Evolutionary conservation across 2,888 invertebrate species (phyloP), one percentile per base, ranked within the genome.

Genomic region (Oscheius sp.): DNA sequence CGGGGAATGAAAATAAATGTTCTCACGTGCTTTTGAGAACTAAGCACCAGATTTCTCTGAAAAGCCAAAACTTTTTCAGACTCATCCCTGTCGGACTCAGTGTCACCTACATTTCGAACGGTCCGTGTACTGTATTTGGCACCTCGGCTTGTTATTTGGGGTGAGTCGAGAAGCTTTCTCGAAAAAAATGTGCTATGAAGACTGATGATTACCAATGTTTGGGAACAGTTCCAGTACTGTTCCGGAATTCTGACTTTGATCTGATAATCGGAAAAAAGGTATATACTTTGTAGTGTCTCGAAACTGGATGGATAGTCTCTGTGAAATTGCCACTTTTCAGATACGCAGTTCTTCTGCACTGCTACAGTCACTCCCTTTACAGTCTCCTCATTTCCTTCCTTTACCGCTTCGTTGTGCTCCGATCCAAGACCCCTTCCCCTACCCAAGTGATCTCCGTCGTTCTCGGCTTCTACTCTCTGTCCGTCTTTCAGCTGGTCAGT

Each of bases 311-410:
- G 21, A 21, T 21, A 0, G 21, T 21, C 21, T 21, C 21, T 21
- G 21, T 21, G 21, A 21, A 21, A 21, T 21, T 21, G 35, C n/a
- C 33, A 4, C 11, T 21, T 71, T 72, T 72, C 65, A 58, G 73
- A 5, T 73, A 73, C 55, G 47, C 57, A 37, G 55, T 73, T 21
- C 50, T 73, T 4, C 63, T 73, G 13, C 73, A 73, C 57, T 73
- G 58, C 59, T 73, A 65, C 58, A 58, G 59, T 33, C 73, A 73
- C 66, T 33, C 57, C 2, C 66, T 73, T 35, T 73, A 57, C 57
- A 65, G 57, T 66, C 51, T 73, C 2, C 58, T 73, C 1, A 55
- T 73, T 47, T 65, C 73, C n/a, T 73, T 66, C 35, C 33, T 66
- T 7, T 73, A 73, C 35, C 65, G 73, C 5, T 73, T 47, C 57